Conservation (phyloP, 2,113 vertebrate species). For the Gyps fulvus region DNA sequence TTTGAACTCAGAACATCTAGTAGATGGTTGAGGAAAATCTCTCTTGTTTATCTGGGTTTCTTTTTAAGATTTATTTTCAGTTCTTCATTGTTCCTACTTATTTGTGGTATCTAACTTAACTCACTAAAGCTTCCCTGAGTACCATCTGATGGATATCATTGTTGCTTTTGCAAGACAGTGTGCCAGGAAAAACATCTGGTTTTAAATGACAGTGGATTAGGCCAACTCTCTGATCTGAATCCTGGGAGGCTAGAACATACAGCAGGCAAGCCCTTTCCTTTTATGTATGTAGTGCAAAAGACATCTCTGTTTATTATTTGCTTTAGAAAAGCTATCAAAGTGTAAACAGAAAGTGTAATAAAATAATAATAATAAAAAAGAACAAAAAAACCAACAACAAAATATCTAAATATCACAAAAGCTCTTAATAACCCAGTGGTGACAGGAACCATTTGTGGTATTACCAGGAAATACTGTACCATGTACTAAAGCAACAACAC, state of each 20-base stretch:
- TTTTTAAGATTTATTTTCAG: slow-evolving; percentile 16
- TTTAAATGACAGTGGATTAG: slow-evolving; percentile 50
- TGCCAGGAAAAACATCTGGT: slow-evolving; percentile 52
- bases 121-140: background rate
- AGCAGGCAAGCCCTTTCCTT: slow-evolving; percentile 10
- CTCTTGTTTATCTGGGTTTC: background rate
- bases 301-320: slow-evolving; percentile 37
- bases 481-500: background rate
- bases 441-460: background rate
- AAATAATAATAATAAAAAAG: background rate
- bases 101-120: slow-evolving; percentile 5
- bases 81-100: slow-evolving; percentile 17
- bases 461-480: background rate
- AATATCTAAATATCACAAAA: background rate
- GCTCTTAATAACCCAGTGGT: background rate
- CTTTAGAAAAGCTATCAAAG: slow-evolving; percentile 21
- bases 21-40: background rate
- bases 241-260: background rate
- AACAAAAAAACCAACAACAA: background rate
- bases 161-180: slow-evolving; percentile 18
- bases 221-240: slow-evolving; percentile 43
- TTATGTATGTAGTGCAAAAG: background rate
- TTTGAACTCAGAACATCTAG: background rate
- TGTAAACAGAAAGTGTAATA: slow-evolving; percentile 15
- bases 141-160: slow-evolving; percentile 30